These are phyloP conservation scores for Sesamia inferens DNA, from an alignment of 2,888 invertebrate species.

Conservation along the genomic window DNA sequence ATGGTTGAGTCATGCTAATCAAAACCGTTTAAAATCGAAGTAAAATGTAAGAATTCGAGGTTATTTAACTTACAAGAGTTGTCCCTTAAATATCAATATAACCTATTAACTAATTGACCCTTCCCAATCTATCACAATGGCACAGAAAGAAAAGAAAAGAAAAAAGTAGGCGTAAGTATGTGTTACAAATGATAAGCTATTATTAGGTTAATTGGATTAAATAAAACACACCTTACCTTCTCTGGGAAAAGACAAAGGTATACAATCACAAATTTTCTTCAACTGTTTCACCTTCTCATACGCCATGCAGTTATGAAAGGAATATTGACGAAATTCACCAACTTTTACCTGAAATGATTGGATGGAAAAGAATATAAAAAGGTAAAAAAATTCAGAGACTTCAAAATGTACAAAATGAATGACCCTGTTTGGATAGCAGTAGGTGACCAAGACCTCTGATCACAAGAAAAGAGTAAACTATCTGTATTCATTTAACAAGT, in stretches of 20 bases:
- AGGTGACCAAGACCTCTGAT: background rate
- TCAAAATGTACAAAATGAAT: background rate
- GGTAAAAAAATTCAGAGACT: background rate
- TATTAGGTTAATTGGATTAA: background rate
- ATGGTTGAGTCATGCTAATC: no score
- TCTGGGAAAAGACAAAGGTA: conserved; percentile 89
- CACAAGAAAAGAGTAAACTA: background rate
- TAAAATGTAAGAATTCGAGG: no score
- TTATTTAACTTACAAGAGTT: background rate
- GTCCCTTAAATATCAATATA: background rate
- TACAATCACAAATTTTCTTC: conserved; percentile 89
- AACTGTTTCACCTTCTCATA: conserved; percentile 88
- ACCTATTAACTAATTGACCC: no score
- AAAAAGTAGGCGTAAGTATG: no score
- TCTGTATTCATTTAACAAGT: background rate
- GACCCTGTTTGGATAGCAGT: background rate
- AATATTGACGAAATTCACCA: conserved; percentile 85
- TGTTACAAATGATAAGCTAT: background rate
- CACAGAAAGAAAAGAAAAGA: background rate
- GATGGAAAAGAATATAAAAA: background rate
- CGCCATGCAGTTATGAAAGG: conserved; percentile 92
- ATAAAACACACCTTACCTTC: conserved; percentile 68
- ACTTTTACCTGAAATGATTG: conserved; percentile 74
- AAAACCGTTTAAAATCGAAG: background rate
- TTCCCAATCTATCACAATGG: no score